Evolutionary conservation across 2,113 vertebrate species (phyloP).

Genomic region (Rhinoptilus africanus): DNA sequence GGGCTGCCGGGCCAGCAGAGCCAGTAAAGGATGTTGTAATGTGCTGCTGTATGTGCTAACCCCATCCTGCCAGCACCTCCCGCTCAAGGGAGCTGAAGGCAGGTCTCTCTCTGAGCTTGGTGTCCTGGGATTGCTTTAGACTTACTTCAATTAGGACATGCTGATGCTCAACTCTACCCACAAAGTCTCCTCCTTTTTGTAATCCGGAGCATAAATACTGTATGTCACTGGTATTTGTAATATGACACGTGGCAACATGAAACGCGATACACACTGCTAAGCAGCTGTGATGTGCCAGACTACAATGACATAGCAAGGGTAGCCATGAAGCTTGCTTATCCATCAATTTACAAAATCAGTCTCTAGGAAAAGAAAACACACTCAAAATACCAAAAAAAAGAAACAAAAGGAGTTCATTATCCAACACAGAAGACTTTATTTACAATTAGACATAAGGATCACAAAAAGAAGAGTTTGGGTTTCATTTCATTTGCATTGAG

Average conservation of each 20-base stretch:
- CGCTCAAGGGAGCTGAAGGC: not conserved
- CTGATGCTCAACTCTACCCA: not conserved
- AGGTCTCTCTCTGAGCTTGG: not conserved
- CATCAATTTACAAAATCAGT: not conserved
- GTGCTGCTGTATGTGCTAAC: not conserved
- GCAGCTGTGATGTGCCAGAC: not conserved
- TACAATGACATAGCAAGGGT: not conserved
- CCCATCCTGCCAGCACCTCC: not conserved
- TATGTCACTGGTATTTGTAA: not conserved
- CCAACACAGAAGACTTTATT: conserved; percentile 26
- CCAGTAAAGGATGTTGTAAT: not conserved
- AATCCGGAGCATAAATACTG: not conserved
- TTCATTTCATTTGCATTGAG: not conserved
- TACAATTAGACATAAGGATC: conserved; percentile 10
- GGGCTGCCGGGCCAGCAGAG: not conserved
- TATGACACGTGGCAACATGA: accelerated
- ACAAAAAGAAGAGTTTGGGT: not conserved
- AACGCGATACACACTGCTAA: not conserved
- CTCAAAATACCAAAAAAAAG: not conserved
- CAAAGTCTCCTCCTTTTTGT: not conserved
- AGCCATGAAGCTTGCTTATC: accelerated
- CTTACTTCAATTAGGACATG: not conserved
- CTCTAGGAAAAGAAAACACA: not conserved
- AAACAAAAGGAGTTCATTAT: not conserved
- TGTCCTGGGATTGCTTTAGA: not conserved